phyloP scores from a whole-genome alignment of 2,888 invertebrate genomes.

The Meloe dianella region DNA sequence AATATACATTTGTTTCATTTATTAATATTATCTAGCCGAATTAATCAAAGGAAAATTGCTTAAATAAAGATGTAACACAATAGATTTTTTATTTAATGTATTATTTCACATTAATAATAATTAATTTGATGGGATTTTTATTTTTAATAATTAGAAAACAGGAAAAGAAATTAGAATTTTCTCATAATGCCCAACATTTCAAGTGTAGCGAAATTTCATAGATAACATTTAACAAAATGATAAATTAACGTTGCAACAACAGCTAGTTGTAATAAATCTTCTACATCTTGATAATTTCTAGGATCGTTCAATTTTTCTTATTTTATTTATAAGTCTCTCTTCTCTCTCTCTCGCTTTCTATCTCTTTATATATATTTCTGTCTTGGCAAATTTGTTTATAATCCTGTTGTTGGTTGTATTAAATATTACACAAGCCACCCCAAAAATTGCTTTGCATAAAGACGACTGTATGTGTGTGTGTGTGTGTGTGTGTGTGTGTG shows the following conservation, averaged over 20 bases:
- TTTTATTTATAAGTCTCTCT: not conserved
- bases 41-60: not conserved
- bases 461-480: constrained; percentile 25
- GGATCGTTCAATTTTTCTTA: not conserved
- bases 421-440: constrained; percentile 54
- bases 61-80: not conserved
- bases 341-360: not conserved
- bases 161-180: constrained; percentile 1
- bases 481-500: not conserved
- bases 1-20: not conserved
- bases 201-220: constrained; percentile 8
- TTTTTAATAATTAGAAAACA: constrained; percentile 8
- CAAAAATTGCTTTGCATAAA: constrained; percentile 50
- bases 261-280: not conserved
- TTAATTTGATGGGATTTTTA: not conserved
- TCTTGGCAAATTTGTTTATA: constrained; percentile 35
- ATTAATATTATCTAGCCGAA: not conserved
- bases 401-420: constrained; percentile 56
- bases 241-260: not conserved
- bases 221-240: constrained; percentile 9
- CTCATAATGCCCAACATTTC: not conserved
- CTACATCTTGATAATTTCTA: not conserved
- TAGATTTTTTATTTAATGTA: not conserved
- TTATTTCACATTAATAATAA: not conserved
- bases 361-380: not conserved